These are phyloP conservation scores for Malurus alboscapulatus DNA, from an alignment of 2,113 vertebrate genomes.

Conservation along the genomic window DNA sequence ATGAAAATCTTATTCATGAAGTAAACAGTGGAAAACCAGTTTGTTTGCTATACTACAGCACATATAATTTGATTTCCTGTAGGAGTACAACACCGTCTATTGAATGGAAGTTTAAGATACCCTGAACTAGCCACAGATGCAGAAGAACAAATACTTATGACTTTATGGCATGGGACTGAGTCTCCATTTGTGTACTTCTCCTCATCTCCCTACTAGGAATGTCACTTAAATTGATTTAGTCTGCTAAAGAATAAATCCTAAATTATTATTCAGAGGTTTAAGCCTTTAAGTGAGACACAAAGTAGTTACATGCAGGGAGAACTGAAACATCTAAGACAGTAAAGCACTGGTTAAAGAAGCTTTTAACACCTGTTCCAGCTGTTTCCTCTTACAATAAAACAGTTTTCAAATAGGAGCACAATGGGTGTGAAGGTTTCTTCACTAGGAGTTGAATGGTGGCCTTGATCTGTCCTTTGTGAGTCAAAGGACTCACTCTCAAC, in stretches of 20 bases:
- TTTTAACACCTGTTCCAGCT: background rate
- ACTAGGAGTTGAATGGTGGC: background rate
- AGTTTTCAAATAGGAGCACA: background rate
- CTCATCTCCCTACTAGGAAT: background rate
- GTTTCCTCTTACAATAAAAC: background rate
- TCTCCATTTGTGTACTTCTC: background rate
- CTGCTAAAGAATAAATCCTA: background rate
- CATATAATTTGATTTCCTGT: background rate
- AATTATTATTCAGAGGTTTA: background rate
- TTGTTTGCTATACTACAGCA: background rate
- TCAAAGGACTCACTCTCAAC: background rate
- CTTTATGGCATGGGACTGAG: background rate
- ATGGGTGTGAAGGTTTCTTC: background rate
- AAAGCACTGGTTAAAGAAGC: background rate
- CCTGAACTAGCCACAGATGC: background rate
- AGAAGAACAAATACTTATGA: background rate
- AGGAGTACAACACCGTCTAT: background rate
- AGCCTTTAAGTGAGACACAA: background rate
- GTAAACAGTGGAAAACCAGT: background rate
- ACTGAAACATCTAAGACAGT: background rate
- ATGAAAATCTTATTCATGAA: background rate
- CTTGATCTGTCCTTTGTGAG: background rate
- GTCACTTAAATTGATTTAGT: background rate
- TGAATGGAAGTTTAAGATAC: background rate
- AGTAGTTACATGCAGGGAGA: background rate